Percentiles rank a stretch among this genome's conserved stretches.
Conservation (phyloP, 2,113 vertebrate genomes). For the Neolamprologus sp. region DNA sequence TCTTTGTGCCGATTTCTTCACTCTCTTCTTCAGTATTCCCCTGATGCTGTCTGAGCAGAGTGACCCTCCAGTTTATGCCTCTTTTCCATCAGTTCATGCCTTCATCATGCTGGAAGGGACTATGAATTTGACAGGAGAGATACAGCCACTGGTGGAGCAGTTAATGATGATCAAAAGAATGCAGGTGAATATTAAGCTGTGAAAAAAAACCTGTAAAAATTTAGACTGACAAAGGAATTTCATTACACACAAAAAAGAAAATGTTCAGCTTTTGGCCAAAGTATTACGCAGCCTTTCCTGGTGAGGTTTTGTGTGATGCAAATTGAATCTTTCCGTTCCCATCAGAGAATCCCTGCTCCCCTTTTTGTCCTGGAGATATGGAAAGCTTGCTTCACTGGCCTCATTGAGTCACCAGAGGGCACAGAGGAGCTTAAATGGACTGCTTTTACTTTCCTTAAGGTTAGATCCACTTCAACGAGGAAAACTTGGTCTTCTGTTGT, state of each 20-base stretch:
- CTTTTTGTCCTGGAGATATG: constrained; percentile 95
- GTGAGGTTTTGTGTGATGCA: background rate
- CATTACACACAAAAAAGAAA: background rate
- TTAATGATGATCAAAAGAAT: constrained; percentile 98
- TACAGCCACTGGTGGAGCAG: constrained; percentile 90
- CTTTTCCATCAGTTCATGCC: constrained; percentile 89
- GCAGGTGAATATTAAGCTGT: constrained; percentile 77
- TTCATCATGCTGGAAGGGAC: constrained; percentile 95
- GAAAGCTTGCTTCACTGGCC: constrained; percentile 96
- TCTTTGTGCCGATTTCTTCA: background rate
- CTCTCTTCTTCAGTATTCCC: constrained; percentile 76
- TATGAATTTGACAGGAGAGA: constrained; percentile 96
- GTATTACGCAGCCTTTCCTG: background rate
- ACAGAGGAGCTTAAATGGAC: constrained; percentile 98
- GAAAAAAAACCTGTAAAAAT: background rate
- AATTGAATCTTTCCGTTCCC: background rate
- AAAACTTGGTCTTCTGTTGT: background rate
- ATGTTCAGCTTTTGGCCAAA: background rate
- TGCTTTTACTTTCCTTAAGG: constrained; percentile 97
- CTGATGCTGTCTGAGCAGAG: constrained; percentile 81
- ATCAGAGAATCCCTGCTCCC: constrained; percentile 82
- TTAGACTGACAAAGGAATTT: background rate
- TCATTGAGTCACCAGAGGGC: constrained; percentile 96
- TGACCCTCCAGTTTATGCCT: constrained; percentile 75
- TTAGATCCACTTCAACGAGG: constrained; percentile 6